These are phyloP conservation scores for Phrynocephalus guinanensis DNA, from an alignment of 2,797 vertebrate genomes.

Conservation along the genomic window DNA sequence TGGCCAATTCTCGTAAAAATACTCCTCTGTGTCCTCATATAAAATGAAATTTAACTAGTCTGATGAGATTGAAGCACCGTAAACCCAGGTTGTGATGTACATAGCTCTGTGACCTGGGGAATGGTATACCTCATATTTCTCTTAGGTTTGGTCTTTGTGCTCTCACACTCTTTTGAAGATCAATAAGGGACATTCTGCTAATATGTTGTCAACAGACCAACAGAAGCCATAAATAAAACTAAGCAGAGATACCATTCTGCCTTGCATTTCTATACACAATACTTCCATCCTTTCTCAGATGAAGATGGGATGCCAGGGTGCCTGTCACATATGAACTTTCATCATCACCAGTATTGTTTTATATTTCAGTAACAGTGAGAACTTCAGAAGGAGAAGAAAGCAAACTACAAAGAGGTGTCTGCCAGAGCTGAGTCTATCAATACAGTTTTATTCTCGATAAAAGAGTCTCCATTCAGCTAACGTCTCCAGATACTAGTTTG, in stretches of 20 bases:
- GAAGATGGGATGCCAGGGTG: not conserved
- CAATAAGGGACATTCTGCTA: not conserved
- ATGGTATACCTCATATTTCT: not conserved
- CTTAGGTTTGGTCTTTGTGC: not conserved
- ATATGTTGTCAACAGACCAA: not conserved
- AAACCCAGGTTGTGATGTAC: no score
- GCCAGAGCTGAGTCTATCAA: not conserved
- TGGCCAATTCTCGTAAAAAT: no score
- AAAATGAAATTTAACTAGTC: no score
- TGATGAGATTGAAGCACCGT: no score
- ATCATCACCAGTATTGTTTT: not conserved
- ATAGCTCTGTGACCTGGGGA: no score
- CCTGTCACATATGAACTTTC: no score
- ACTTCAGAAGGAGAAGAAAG: not conserved
- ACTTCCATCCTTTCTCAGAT: not conserved
- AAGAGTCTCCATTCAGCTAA: not conserved
- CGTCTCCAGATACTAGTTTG: not conserved
- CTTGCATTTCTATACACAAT: not conserved
- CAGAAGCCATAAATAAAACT: not conserved
- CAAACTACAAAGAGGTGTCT: not conserved
- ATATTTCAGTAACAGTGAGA: not conserved
- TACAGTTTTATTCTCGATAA: not conserved
- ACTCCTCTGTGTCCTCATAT: no score
- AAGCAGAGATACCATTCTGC: not conserved
- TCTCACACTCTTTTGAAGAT: not conserved